Percentiles rank a stretch among this genome's conserved stretches.
Evolutionary conservation across 2,797 vertebrate species (phyloP).

Genomic region (Chrosomus eos): DNA sequence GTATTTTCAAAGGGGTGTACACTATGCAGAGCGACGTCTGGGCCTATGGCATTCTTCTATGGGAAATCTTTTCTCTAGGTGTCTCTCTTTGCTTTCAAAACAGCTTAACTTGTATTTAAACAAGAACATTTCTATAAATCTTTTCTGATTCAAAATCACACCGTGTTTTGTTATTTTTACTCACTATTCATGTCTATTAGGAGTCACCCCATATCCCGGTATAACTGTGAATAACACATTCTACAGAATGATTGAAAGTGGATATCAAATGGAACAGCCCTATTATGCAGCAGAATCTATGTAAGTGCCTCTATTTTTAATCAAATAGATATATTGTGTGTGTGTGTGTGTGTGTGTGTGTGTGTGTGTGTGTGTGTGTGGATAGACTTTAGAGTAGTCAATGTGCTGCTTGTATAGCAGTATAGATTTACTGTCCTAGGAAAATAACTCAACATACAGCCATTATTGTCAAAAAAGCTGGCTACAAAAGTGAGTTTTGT

Average conservation of each 20-base stretch:
- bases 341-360: too few species aligned
- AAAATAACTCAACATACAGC: too few species aligned
- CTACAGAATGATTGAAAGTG: slow-evolving; percentile 90
- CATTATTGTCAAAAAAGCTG: too few species aligned
- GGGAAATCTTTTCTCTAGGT: slow-evolving; percentile 99
- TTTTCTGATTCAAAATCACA: neutral
- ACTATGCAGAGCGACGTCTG: slow-evolving; percentile 96
- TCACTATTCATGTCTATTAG: slow-evolving; percentile 67
- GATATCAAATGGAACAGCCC: slow-evolving; percentile 94
- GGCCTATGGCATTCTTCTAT: slow-evolving; percentile 95
- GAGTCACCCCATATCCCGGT: slow-evolving; percentile 94
- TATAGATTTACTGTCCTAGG: too few species aligned
- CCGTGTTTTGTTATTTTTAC: neutral
- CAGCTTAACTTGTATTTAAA: slow-evolving; percentile 1
- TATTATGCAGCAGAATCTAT: slow-evolving; percentile 88
- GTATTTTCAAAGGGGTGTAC: slow-evolving; percentile 92
- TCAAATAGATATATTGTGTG: too few species aligned
- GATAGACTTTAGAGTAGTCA: too few species aligned
- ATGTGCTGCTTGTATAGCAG: too few species aligned
- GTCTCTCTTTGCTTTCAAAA: slow-evolving; percentile 7
- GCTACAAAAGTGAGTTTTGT: too few species aligned
- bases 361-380: too few species aligned
- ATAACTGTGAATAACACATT: slow-evolving; percentile 89
- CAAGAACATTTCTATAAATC: neutral
- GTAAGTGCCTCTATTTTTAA: slow-evolving; percentile 74